These are phyloP conservation scores for Synanceia verrucosa DNA, from an alignment of 2,797 vertebrate species.

Conservation along the genomic window DNA sequence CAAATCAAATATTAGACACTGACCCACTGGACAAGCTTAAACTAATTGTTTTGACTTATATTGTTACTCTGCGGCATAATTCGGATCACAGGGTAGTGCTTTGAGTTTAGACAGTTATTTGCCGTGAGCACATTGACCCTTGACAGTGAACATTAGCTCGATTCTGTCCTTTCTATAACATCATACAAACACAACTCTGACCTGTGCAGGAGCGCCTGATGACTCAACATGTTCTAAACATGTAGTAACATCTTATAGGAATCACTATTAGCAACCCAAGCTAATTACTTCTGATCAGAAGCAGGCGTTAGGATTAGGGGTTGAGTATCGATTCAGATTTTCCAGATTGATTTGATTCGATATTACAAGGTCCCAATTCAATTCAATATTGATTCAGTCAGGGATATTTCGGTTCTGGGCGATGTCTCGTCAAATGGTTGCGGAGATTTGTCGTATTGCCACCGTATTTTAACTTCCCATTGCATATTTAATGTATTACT, in stretches of 20 bases:
- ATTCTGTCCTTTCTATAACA: background rate
- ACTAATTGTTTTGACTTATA: background rate
- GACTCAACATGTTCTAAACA: background rate
- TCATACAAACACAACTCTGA: background rate
- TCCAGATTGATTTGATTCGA: too few relatives aligned
- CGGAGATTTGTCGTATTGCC: too few relatives aligned
- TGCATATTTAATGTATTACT: too few relatives aligned
- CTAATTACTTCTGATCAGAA: background rate
- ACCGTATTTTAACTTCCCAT: too few relatives aligned
- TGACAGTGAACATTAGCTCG: background rate
- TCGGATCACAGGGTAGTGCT: background rate
- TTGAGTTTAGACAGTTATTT: background rate
- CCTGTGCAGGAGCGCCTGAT: background rate
- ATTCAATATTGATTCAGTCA: too few relatives aligned
- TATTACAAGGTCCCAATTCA: too few relatives aligned
- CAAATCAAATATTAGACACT: conserved; percentile 17
- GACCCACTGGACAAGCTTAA: background rate
- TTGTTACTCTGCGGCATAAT: background rate
- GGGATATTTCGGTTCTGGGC: too few relatives aligned
- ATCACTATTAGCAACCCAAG: background rate
- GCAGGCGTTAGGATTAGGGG: too few relatives aligned
- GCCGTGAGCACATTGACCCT: background rate
- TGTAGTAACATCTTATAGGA: background rate
- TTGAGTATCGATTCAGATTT: too few relatives aligned
- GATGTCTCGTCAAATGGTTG: too few relatives aligned